Evolutionary conservation across 1,140 invertebrate species (phyloP).

Genomic region (Neodiprion virginianus): DNA sequence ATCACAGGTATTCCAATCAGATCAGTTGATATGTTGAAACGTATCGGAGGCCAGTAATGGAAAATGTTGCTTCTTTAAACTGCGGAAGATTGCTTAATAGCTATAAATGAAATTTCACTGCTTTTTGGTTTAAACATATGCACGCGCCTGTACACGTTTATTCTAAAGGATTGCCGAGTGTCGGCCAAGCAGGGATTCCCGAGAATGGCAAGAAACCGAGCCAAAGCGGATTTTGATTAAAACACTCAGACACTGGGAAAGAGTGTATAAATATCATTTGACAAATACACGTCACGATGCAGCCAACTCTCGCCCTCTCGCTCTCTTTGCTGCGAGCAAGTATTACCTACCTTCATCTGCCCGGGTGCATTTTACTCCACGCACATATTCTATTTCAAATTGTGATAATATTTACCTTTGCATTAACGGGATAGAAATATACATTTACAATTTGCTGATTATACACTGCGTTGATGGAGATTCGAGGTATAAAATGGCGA

Average conservation of each 20-base stretch:
- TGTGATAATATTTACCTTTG: conserved; percentile 40
- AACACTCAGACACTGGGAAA: background rate
- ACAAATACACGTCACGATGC: background rate
- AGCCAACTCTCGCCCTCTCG: background rate
- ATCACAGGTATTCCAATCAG: no score
- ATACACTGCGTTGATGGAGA: background rate
- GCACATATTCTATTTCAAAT: conserved; percentile 22
- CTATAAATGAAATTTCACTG: background rate
- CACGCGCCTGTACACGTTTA: background rate
- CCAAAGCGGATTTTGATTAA: background rate
- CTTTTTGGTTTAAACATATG: background rate
- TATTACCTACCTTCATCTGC: background rate
- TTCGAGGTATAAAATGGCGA: no score
- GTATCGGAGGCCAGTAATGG: no score
- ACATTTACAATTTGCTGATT: conserved; percentile 23
- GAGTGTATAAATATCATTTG: background rate
- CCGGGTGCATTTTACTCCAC: conserved; percentile 6
- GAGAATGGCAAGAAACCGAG: background rate
- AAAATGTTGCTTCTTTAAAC: no score
- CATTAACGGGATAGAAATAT: conserved; percentile 31
- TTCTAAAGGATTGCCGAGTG: background rate
- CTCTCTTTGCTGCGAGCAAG: background rate
- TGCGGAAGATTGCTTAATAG: no score
- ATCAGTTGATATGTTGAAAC: no score
- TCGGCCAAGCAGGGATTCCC: background rate